phyloP scores from a whole-genome alignment of 2,797 vertebrate genomes.

The Glyptemys insculpta region DNA sequence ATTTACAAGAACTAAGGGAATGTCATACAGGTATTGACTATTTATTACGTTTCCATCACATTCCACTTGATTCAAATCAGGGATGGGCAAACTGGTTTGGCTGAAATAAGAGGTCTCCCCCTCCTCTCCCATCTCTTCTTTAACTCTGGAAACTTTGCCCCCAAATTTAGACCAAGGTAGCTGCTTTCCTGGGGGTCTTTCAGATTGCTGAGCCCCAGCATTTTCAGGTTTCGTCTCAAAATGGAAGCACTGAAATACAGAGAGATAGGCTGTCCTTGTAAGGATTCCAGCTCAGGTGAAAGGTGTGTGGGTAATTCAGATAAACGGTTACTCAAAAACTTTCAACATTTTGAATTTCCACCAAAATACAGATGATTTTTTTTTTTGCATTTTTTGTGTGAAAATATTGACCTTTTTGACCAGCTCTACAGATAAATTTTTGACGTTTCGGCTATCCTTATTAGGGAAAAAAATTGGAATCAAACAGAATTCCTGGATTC shows the following conservation, averaged over 20 bases:
- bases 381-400: neutral
- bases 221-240: slow-evolving; percentile 42
- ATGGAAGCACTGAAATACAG: neutral
- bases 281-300: neutral
- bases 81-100: neutral
- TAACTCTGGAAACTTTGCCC: neutral
- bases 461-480: neutral
- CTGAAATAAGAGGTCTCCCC: neutral
- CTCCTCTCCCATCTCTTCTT: neutral
- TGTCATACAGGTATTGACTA: neutral
- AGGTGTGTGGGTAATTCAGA: neutral
- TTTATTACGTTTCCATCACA: neutral
- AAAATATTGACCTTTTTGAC: neutral
- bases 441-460: neutral
- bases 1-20: slow-evolving; percentile 23
- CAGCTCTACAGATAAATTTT: neutral
- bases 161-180: slow-evolving; percentile 8
- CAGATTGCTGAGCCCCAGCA: neutral
- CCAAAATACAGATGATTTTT: neutral
- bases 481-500: neutral
- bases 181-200: neutral
- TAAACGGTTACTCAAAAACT: slow-evolving; percentile 42
- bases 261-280: neutral
- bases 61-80: slow-evolving; percentile 30
- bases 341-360: slow-evolving; percentile 27